These are phyloP conservation scores for Dolichopus griseipennis DNA, from an alignment of 2,888 invertebrate genomes.

Conservation along the genomic window DNA sequence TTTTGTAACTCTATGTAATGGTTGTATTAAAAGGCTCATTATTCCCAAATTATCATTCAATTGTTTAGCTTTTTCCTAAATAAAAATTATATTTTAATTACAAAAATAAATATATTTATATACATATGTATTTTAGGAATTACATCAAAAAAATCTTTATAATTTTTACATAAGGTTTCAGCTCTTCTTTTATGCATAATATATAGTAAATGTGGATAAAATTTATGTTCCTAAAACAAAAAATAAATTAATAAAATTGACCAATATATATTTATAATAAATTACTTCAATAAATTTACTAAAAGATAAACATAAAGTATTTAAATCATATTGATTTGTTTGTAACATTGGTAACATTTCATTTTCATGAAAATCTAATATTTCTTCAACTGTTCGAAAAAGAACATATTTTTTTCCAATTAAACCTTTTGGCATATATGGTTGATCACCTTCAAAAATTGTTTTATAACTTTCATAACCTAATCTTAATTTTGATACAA, in stretches of 20 bases:
- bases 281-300: constrained; percentile 37
- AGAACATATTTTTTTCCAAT: constrained; percentile 48
- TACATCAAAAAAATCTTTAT: not conserved
- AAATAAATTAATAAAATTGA: not conserved
- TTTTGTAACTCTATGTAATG: constrained; percentile 41
- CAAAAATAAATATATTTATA: not conserved
- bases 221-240: constrained; percentile 7
- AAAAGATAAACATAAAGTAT: constrained; percentile 37
- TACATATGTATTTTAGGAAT: not conserved
- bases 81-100: not conserved
- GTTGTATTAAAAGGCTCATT: constrained; percentile 41
- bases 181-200: constrained; percentile 1
- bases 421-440: constrained; percentile 36
- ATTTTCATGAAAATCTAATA: constrained; percentile 73
- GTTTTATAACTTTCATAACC: constrained; percentile 39
- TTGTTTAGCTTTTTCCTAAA: constrained; percentile 36
- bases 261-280: too few relatives aligned
- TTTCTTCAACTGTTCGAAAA: constrained; percentile 89
- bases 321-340: constrained; percentile 35
- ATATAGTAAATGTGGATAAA: constrained; percentile 4
- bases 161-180: not conserved
- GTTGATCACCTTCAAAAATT: constrained; percentile 31
- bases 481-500: constrained; percentile 36
- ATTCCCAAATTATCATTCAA: constrained; percentile 41
- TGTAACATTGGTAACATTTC: constrained; percentile 40